phyloP scores from a whole-genome alignment of 2,888 invertebrate genomes.

The Masnerella sp. region DNA sequence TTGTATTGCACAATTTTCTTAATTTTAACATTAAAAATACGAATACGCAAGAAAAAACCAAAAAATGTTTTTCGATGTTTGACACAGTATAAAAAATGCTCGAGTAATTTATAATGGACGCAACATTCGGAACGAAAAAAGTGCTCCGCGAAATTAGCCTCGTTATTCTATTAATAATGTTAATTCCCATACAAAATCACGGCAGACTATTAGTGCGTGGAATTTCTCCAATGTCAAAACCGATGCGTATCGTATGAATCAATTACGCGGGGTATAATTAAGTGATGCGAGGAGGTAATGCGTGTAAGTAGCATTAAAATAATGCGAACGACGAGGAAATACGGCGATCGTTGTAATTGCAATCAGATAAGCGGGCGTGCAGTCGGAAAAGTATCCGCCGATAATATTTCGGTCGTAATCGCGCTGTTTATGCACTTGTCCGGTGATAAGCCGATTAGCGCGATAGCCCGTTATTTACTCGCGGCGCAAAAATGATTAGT shows the following conservation, averaged over 20 bases:
- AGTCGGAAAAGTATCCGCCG: slow-evolving; percentile 31
- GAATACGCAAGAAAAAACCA: too few relatives aligned
- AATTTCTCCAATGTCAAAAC: slow-evolving; percentile 3
- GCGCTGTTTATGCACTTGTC: slow-evolving; percentile 20
- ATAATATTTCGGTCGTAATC: slow-evolving; percentile 37
- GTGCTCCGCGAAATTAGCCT: too few relatives aligned
- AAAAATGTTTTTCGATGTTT: too few relatives aligned
- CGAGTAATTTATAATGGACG: too few relatives aligned
- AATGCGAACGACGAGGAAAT: slow-evolving; percentile 45
- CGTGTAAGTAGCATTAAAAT: slow-evolving; percentile 45
- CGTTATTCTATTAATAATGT: too few relatives aligned
- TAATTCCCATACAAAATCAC: too few relatives aligned
- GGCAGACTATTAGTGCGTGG: too few relatives aligned
- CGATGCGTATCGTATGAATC: slow-evolving; percentile 42
- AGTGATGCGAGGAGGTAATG: slow-evolving; percentile 46
- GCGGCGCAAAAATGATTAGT: slow-evolving; percentile 30
- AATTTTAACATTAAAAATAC: too few relatives aligned
- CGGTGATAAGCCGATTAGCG: slow-evolving; percentile 32
- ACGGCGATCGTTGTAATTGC: slow-evolving; percentile 43
- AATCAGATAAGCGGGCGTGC: slow-evolving; percentile 40
- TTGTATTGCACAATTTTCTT: too few relatives aligned
- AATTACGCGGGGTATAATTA: slow-evolving; percentile 47
- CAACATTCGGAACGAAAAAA: too few relatives aligned
- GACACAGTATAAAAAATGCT: too few relatives aligned
- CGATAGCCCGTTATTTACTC: slow-evolving; percentile 41